Percentiles rank a stretch among this genome's conserved stretches.
Evolutionary conservation across 2,888 invertebrate species (phyloP).

Genomic region (Caradrina kadenii): DNA sequence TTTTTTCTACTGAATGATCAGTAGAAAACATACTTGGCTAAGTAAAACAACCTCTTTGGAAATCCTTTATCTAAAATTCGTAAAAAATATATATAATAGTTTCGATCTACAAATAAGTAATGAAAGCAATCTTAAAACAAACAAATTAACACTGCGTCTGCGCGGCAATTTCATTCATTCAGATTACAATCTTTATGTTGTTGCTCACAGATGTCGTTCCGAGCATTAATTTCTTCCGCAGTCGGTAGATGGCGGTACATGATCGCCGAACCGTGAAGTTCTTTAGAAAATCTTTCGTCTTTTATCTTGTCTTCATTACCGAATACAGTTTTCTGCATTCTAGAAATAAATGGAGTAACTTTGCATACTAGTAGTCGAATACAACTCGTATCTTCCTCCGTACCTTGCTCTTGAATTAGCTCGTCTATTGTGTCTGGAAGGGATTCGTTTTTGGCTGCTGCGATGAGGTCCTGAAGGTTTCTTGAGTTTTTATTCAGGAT

Average conservation of each 20-base stretch:
- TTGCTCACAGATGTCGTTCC: conserved; percentile 92
- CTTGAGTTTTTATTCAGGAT: conserved; percentile 91
- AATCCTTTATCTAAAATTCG: conserved; percentile 19
- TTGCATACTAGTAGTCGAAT: conserved; percentile 94
- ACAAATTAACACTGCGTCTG: conserved; percentile 3
- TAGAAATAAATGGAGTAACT: conserved; percentile 93
- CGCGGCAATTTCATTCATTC: conserved; percentile 71
- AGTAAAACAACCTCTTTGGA: conserved; percentile 17
- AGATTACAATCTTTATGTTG: conserved; percentile 89
- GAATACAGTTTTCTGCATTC: conserved; percentile 93
- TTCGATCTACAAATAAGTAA: conserved; percentile 14
- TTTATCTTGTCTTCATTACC: conserved; percentile 75
- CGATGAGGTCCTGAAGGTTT: conserved; percentile 89
- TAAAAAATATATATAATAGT: conserved; percentile 12
- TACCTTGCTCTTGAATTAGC: conserved; percentile 88
- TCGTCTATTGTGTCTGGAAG: conserved; percentile 92
- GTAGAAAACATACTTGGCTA: not conserved
- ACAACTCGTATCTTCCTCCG: conserved; percentile 92
- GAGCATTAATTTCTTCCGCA: conserved; percentile 89
- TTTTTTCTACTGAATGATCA: not conserved
- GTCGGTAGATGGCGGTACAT: conserved; percentile 92
- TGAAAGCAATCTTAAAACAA: conserved; percentile 10
- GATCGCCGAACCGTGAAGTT: conserved; percentile 77
- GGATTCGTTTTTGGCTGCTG: conserved; percentile 91
- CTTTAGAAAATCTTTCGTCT: conserved; percentile 69